phyloP scores from a whole-genome alignment of 2,888 invertebrate genomes.

The Alloscopus bannaensis region DNA sequence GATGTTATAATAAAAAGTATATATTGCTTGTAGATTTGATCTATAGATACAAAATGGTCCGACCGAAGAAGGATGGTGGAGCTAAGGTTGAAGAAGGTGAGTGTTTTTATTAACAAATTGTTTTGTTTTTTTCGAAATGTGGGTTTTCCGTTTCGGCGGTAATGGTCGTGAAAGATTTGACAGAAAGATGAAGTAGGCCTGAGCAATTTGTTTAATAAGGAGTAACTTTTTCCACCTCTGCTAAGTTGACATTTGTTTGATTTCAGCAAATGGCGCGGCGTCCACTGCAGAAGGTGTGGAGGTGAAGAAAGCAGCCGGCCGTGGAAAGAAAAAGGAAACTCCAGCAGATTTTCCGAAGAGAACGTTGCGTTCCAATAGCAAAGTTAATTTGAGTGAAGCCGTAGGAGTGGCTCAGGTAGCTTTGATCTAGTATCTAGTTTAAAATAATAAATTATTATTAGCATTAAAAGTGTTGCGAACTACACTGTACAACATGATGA shows the following conservation, averaged over 20 bases:
- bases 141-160: neutral
- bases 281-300: neutral
- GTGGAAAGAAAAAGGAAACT: constrained; percentile 36
- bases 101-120: constrained; percentile 7
- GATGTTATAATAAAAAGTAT: too few species aligned
- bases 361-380: constrained; percentile 43
- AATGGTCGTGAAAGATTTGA: neutral
- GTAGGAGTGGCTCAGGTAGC: too few species aligned
- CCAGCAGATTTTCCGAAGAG: constrained; percentile 22
- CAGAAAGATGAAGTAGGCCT: neutral
- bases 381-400: constrained; percentile 2
- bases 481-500: neutral
- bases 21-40: too few species aligned
- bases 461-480: neutral
- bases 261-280: neutral
- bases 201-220: neutral
- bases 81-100: constrained; percentile 19
- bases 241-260: constrained; percentile 3
- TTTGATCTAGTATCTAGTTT: constrained; percentile 3
- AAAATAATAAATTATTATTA: neutral
- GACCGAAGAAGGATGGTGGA: constrained; percentile 26
- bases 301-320: constrained; percentile 30
- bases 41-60: constrained; percentile 10
- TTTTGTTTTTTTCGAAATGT: constrained; percentile 10
- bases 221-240: neutral